Evolutionary conservation across 2,888 invertebrate genomes (phyloP), one percentile per base, ranked within the genome.

Genomic region (Sympetrum striolatum): DNA sequence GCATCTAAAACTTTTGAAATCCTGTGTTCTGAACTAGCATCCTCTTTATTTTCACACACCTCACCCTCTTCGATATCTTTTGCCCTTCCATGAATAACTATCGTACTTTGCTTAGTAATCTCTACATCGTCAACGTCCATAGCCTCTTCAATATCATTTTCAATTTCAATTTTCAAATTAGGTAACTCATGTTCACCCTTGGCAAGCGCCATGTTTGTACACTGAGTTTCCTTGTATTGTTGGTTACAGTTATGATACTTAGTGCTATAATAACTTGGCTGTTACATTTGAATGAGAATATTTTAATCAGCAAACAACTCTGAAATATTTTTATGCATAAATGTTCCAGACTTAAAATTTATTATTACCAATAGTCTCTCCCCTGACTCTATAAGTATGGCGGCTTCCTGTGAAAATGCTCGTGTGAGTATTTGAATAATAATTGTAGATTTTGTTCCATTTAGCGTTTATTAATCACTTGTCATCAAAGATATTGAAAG

Each of bases 151-250:
- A 92, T 90, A 92, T 94, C 93, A 92, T 94, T 94, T 90, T 94
- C 93, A 92, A 95, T 95, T 93, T 94, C 94, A 90, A 94, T 94
- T 90, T 94, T 93, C 90, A 94, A 94, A 92, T 94, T 94, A 80
- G 94, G 94, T 90, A 94, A 93, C 86, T 92, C 91, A 91, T 90
- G 81, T 58, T 44, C 48, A 81, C 37, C 90, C 80, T 58, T 90
- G 80, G 53, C 73, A 53, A 91, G 73, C 82, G 90, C 90, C 82
- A 90, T 91, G 48, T 81, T 91, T 37, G 91, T 37, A 60, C 86
- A 86, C 60, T 37, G 10, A 60, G 5, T 35, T 82, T 82, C 73
- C 31, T 25, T 14, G 12, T n/a, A n/a, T 4, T 18, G 25, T 10
- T 31, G 12, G 73, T 73, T 31, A 18, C 15, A 53, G 15, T 18